Evolutionary conservation across 2,113 vertebrate genomes (phyloP).

Genomic region (Felis chaus): DNA sequence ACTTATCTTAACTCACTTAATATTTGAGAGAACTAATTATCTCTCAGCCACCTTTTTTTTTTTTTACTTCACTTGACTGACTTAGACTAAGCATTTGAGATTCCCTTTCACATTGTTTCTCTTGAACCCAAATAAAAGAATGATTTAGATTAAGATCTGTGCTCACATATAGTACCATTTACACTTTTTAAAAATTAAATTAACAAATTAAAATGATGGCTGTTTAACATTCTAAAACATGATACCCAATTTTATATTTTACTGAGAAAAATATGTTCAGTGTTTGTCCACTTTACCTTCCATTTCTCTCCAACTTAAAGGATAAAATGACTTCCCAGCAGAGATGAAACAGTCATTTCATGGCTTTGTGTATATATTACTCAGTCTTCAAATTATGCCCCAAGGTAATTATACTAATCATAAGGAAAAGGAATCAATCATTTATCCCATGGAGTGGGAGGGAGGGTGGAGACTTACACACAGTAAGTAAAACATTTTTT

Average conservation of each 20-base stretch:
- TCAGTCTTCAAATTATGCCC: background rate
- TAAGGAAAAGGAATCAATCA: background rate
- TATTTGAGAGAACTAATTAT: background rate
- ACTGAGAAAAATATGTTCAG: background rate
- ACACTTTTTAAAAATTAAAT: background rate
- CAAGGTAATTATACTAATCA: background rate
- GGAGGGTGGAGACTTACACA: accelerated
- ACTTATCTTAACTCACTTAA: background rate
- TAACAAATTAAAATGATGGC: background rate
- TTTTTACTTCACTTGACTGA: background rate
- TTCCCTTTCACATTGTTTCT: background rate
- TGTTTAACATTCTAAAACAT: background rate
- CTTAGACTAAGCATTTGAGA: background rate
- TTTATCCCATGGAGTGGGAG: background rate
- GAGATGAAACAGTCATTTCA: background rate
- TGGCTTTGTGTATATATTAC: background rate
- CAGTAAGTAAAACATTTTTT: background rate
- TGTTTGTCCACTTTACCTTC: background rate
- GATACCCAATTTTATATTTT: background rate
- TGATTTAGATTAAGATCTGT: background rate
- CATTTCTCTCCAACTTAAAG: background rate
- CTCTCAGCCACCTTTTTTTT: background rate
- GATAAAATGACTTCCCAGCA: background rate
- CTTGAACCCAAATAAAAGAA: background rate
- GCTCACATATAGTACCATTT: background rate